Evolutionary conservation across 1,140 invertebrate genomes (phyloP).

Genomic region (Cyclargus thomasi): DNA sequence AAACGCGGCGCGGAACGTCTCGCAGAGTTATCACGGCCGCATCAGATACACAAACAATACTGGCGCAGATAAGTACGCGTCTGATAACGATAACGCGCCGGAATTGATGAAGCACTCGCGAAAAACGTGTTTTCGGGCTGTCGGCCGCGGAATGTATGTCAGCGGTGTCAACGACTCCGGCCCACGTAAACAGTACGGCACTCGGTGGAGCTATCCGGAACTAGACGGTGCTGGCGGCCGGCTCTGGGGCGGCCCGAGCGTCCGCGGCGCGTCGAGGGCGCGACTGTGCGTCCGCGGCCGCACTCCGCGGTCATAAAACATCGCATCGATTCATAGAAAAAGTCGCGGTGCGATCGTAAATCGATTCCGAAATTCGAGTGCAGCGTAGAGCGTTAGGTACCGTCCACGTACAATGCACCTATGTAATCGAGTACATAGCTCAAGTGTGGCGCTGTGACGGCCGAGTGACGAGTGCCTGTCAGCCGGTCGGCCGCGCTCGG

Average conservation of each 20-base stretch:
- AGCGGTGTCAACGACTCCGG: constrained; percentile 62
- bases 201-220: constrained; percentile 31
- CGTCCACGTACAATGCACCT: constrained; percentile 57
- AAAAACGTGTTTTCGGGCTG: constrained; percentile 48
- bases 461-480: constrained; percentile 61
- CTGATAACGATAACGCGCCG: constrained; percentile 35
- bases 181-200: constrained; percentile 51
- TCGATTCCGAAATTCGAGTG: constrained; percentile 43
- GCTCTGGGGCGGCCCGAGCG: constrained; percentile 14
- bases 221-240: constrained; percentile 35
- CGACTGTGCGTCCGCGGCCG: constrained; percentile 23
- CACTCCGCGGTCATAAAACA: constrained; percentile 22
- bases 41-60: constrained; percentile 14
- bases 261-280: constrained; percentile 18
- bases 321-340: constrained; percentile 16
- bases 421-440: constrained; percentile 60
- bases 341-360: constrained; percentile 19
- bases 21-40: neutral
- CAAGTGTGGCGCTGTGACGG: constrained; percentile 57
- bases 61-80: neutral
- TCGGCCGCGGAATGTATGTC: constrained; percentile 65
- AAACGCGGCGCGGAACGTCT: constrained; percentile 5
- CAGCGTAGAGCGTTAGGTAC: constrained; percentile 44
- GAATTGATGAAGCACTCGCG: constrained; percentile 38
- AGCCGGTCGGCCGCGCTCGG: constrained; percentile 47